A percentile compares a stretch with the other conserved stretches of the same genome.
Conservation (phyloP, 2,113 vertebrate genomes). For the Myrmophylax atrothorax region DNA sequence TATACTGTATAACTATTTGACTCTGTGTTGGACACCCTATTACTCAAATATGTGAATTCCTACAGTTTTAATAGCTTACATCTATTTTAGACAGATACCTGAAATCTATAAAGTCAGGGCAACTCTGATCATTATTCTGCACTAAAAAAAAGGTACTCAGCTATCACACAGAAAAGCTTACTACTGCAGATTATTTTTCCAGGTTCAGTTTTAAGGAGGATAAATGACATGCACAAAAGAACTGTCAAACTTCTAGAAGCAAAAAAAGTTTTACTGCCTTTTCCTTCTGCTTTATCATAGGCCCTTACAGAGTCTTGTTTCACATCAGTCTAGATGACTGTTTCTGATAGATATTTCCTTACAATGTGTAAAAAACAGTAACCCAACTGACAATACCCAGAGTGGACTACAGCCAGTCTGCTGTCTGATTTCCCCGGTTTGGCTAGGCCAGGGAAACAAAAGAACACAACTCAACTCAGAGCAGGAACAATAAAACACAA, state of each 20-base stretch:
- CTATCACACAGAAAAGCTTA: neutral
- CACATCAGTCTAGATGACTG: neutral
- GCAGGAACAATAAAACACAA: neutral
- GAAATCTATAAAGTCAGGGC: neutral
- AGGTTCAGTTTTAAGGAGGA: neutral
- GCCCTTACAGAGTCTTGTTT: neutral
- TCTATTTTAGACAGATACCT: neutral
- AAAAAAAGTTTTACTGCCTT: neutral
- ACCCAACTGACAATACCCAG: neutral
- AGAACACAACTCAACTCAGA: neutral
- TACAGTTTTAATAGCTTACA: neutral
- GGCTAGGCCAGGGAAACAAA: neutral
- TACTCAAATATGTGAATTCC: neutral
- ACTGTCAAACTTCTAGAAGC: neutral
- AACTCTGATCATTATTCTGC: neutral
- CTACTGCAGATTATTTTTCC: neutral
- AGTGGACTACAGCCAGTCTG: neutral
- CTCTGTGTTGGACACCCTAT: too few species aligned
- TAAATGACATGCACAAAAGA: neutral
- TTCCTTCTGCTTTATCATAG: neutral
- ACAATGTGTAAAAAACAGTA: neutral
- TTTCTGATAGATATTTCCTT: neutral
- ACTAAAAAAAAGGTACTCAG: neutral
- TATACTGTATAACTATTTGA: neutral
- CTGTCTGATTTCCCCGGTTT: rapidly evolving